These are phyloP conservation scores for pig (Sus scrofa) DNA, from an alignment of 2,113 vertebrate species.

Conservation along the genomic window T2T-Sscrofa CM000819.6:84197501-84198000, in stretches of 20 bases:
- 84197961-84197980: background rate
- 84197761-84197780: background rate
- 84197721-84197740: background rate
- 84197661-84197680: background rate
- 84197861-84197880: background rate
- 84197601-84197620: background rate
- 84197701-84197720: background rate
- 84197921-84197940: background rate
- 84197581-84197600: background rate
- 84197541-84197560: background rate
- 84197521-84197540: background rate
- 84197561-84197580: fast-evolving
- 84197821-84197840: background rate
- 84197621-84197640: background rate
- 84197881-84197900: background rate
- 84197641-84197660: background rate
- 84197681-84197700: background rate
- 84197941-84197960: fast-evolving
- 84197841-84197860: background rate
- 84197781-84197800: background rate
- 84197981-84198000: background rate
- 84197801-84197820: background rate
- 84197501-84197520: fast-evolving
- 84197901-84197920: background rate
- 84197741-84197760: background rate